Percentiles rank a stretch among this genome's conserved stretches.
Conservation (phyloP, 2,888 invertebrate genomes). For the Clepsis dumicolana region DNA sequence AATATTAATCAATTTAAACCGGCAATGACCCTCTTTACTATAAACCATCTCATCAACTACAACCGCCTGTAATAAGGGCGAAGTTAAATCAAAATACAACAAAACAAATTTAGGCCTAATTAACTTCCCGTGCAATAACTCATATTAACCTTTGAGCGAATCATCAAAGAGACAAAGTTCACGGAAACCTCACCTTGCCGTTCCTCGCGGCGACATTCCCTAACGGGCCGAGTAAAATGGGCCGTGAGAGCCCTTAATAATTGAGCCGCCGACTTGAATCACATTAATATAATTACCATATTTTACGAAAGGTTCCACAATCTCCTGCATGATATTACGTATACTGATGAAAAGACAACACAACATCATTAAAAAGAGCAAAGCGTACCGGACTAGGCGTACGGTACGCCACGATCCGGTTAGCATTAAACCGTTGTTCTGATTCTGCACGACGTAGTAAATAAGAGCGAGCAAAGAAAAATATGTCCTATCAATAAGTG, state of each 20-base stretch:
- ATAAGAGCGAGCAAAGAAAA: slow-evolving; percentile 70
- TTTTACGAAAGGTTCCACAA: slow-evolving; percentile 34
- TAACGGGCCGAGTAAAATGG: slow-evolving; percentile 45
- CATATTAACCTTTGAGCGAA: slow-evolving; percentile 50
- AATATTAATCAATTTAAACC: slow-evolving; percentile 11
- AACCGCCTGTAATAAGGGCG: slow-evolving; percentile 13
- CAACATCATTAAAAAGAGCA: slow-evolving; percentile 24
- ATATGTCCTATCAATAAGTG: slow-evolving; percentile 80
- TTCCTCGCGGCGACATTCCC: slow-evolving; percentile 47
- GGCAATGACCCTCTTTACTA: slow-evolving; percentile 15
- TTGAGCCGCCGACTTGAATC: slow-evolving; percentile 50
- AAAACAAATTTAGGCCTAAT: slow-evolving; percentile 49
- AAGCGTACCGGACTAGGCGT: slow-evolving; percentile 7
- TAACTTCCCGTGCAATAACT: slow-evolving; percentile 50
- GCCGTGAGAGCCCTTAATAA: slow-evolving; percentile 44
- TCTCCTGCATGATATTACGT: slow-evolving; percentile 25
- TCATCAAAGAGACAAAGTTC: slow-evolving; percentile 47
- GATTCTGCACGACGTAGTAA: slow-evolving; percentile 59
- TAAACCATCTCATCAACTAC: slow-evolving; percentile 7
- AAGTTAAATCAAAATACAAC: slow-evolving; percentile 40
- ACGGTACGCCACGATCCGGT: slow-evolving; percentile 26
- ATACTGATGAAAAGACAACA: slow-evolving; percentile 42
- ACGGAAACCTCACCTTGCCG: slow-evolving; percentile 47
- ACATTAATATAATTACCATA: slow-evolving; percentile 48
- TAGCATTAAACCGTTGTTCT: slow-evolving; percentile 46